Evolutionary conservation across 2,797 vertebrate genomes (phyloP).

Genomic region (Lycodopsis pacificus): DNA sequence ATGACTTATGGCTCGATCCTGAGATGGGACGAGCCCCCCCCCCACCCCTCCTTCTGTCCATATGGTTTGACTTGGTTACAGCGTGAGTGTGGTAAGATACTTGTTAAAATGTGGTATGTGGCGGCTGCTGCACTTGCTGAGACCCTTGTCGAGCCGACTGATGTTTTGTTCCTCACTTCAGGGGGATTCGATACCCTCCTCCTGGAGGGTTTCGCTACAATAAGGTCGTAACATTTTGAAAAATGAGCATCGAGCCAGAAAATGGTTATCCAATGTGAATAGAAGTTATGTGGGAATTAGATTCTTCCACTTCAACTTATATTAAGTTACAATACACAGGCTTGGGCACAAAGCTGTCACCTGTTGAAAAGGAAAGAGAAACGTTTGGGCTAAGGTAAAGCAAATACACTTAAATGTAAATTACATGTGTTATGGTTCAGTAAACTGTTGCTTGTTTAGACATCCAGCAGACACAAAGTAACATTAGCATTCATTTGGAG

Average conservation of each 20-base stretch:
- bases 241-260: conserved; percentile 30
- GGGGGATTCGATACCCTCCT: conserved; percentile 45
- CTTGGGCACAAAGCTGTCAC: not conserved
- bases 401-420: not conserved
- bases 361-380: not conserved
- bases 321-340: not conserved
- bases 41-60: conserved; percentile 71
- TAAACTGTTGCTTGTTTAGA: not conserved
- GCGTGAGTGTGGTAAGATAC: conserved; percentile 87
- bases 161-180: conserved; percentile 63
- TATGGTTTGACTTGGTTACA: conserved; percentile 93
- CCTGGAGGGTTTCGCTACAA: conserved; percentile 33
- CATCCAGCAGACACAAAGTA: too few relatives aligned
- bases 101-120: conserved; percentile 89
- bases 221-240: conserved; percentile 30
- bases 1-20: conserved; percentile 86
- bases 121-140: conserved; percentile 80
- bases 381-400: accelerated
- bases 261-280: conserved; percentile 10
- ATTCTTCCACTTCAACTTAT: not conserved
- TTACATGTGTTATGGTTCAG: not conserved
- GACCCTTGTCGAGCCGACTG: conserved; percentile 75
- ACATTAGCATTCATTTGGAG: too few relatives aligned
- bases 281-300: conserved; percentile 7
- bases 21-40: conserved; percentile 56